Base-by-base conservation (phyloP, 2,113 vertebrate species). In the Protobothrops mucrosquamatus region DNA sequence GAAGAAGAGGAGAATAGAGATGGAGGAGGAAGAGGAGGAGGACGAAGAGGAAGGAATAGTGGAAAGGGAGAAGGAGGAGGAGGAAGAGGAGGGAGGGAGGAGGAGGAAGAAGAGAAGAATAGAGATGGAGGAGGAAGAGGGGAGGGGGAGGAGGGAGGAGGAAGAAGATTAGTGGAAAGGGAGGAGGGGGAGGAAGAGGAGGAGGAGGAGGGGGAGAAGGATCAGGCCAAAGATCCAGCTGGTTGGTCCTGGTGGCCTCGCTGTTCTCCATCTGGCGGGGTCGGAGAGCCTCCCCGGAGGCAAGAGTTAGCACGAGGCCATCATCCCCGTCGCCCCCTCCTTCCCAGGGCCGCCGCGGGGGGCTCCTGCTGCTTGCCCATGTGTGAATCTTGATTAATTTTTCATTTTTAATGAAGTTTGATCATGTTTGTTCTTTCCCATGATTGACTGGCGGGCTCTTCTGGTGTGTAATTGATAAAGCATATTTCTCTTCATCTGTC, bases 191-290 rank as follows among this genome's bases (percentile, higher is more conserved):
- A 46, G 48, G 48, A 48, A 48, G 48, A 46, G 57, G 57, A 61
- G 24, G 24, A 61, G 26, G 11, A 14, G 26, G 26, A 29, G 24
- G 3, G 26, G 3, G 6, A 64, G 11, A 2, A n/a, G 4, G 64
- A 69, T 0, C 29, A n/a, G 98, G 98, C 98, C 97, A 97, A 97
- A 51, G 69, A 34, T 97, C 98, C 98, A 98, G 97, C 98, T 97
- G 97, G 98, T 98, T 97, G 97, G 98, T 98, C 96, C 98, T 94
- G 95, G 97, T 98, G 98, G 98, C 98, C 98, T 98, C 98, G 98
- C 98, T 98, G 96, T 97, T 97, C 98, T 98, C 99, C 99, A 99
- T 99, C 99, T 99, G 99, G 98, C 98, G 98, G 98, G 98, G 98
- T 98, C 98, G 97, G 98, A 96, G 97, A 97, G 64, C 95, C 97